Conservation (phyloP, 2,797 vertebrate genomes). For the Pagetopsis macropterus region DNA sequence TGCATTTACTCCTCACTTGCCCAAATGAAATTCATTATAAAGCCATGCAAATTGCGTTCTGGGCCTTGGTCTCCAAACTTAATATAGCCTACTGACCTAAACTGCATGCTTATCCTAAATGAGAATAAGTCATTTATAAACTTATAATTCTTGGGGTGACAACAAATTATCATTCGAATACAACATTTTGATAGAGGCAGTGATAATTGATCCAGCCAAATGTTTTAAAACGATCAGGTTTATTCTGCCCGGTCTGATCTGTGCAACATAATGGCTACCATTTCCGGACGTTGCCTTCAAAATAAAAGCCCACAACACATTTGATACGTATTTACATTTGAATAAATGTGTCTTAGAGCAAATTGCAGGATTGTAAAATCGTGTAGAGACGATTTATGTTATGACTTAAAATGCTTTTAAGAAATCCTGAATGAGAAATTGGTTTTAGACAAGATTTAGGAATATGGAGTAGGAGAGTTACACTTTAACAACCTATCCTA, state of each 20-base stretch:
- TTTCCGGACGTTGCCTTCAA: constrained; percentile 12
- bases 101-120: not conserved
- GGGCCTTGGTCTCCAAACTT: not conserved
- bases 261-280: not conserved
- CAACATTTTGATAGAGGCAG: not conserved
- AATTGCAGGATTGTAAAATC: not conserved
- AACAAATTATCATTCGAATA: not conserved
- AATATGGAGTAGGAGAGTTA: not conserved
- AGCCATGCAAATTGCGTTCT: not conserved
- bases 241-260: not conserved
- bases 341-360: not conserved
- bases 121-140: not conserved
- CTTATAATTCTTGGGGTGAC: rapidly evolving
- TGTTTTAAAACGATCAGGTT: constrained; percentile 22
- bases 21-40: not conserved
- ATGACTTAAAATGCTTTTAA: not conserved
- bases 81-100: not conserved
- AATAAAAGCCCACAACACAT: constrained; percentile 28
- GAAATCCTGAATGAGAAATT: not conserved
- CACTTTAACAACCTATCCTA: not conserved
- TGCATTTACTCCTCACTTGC: not conserved
- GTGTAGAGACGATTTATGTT: not conserved
- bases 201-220: constrained; percentile 5
- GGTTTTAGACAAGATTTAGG: not conserved
- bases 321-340: not conserved